Percentiles rank a stretch among this genome's conserved stretches.
Conservation (phyloP, 2,113 vertebrate species). For the Oncorhynchus nerka region DNA sequence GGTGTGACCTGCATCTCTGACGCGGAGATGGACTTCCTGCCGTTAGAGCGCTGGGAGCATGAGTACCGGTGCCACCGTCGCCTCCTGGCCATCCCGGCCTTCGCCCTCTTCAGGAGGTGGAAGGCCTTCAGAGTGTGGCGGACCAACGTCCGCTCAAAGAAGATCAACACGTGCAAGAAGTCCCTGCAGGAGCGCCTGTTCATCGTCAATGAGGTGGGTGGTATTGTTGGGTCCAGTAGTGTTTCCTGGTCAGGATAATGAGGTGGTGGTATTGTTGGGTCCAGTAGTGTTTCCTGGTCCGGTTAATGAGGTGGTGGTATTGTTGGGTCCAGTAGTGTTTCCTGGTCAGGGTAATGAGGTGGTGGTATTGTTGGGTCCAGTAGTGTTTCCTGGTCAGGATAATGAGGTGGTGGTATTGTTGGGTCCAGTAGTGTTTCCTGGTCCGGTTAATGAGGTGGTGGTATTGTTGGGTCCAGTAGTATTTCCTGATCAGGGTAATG, state of each 20-base stretch:
- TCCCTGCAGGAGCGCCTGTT: conserved; percentile 73
- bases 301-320: conserved; percentile 68
- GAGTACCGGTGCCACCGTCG: conserved; percentile 73
- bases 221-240: conserved; percentile 29
- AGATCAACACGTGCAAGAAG: conserved; percentile 62
- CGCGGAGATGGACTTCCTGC: conserved; percentile 60
- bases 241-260: conserved; percentile 74
- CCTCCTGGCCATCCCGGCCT: conserved; percentile 77
- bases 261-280: conserved; percentile 56
- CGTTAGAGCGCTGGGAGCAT: conserved; percentile 73
- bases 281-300: conserved; percentile 70
- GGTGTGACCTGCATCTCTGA: conserved; percentile 66
- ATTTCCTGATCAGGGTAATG: too few species aligned
- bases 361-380: not conserved
- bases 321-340: conserved; percentile 49
- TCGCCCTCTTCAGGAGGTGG: conserved; percentile 79
- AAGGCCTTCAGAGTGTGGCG: conserved; percentile 82
- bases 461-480: too few species aligned
- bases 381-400: too few species aligned
- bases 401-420: too few species aligned
- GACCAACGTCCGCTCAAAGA: conserved; percentile 74
- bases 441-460: too few species aligned
- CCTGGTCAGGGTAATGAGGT: conserved; percentile 77
- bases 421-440: too few species aligned
- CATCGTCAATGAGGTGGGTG: conserved; percentile 74